These are phyloP conservation scores for Nothobranchius furzeri DNA, from an alignment of 2,113 vertebrate species.

Conservation along the genomic window DNA sequence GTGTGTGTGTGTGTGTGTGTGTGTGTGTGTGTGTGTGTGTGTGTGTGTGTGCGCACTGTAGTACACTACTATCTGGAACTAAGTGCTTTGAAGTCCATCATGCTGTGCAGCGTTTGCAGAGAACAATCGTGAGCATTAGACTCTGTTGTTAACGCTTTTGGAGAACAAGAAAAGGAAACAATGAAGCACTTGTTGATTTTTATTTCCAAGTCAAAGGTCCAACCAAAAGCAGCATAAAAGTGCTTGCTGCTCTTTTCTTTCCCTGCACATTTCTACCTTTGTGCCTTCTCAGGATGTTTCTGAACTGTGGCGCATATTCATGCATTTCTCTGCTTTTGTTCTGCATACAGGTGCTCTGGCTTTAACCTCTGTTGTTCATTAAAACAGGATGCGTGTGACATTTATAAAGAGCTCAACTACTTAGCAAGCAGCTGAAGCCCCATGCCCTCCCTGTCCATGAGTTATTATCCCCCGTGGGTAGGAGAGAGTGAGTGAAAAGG, in stretches of 20 bases:
- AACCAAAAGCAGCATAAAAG: conserved; percentile 11
- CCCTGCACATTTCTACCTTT: neutral
- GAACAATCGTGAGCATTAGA: conserved; percentile 49
- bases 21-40: neutral
- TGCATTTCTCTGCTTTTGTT: neutral
- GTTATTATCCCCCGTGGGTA: conserved; percentile 51
- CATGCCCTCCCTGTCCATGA: conserved; percentile 28
- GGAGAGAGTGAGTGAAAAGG: conserved; percentile 62
- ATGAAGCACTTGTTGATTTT: conserved; percentile 51
- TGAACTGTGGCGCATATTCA: neutral
- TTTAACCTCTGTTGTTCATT: conserved; percentile 54
- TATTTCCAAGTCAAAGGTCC: conserved; percentile 17
- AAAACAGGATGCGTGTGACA: conserved; percentile 58
- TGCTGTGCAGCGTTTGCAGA: conserved; percentile 47
- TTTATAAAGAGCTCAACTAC: conserved; percentile 65
- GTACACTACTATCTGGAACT: conserved; percentile 43
- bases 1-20: neutral
- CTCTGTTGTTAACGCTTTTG: conserved; percentile 50
- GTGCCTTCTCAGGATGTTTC: conserved; percentile 1
- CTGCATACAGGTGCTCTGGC: conserved; percentile 7
- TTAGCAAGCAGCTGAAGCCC: conserved; percentile 53
- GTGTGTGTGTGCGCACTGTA: too few species aligned
- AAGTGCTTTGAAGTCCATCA: conserved; percentile 68
- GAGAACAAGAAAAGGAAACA: conserved; percentile 59
- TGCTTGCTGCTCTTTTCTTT: conserved; percentile 2